Percentiles rank a stretch among this genome's conserved stretches.
phyloP scores from a whole-genome alignment of 2,888 invertebrate genomes.

The Bruchidius siliquastri region DNA sequence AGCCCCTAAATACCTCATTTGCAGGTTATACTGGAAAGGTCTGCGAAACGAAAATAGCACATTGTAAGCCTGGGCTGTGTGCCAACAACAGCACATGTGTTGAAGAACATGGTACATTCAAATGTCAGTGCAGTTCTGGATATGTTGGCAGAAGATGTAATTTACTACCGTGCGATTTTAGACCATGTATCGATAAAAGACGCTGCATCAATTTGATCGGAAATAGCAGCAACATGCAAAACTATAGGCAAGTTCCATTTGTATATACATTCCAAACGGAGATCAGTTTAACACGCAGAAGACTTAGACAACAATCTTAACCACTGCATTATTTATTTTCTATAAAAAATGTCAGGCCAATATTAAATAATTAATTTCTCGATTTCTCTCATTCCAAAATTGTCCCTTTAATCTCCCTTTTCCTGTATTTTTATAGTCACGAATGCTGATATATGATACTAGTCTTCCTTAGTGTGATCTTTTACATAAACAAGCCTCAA shows the following conservation, averaged over 20 bases:
- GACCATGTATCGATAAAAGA: constrained; percentile 50
- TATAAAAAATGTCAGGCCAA: too few relatives aligned
- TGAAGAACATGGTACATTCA: constrained; percentile 44
- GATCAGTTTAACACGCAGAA: too few relatives aligned
- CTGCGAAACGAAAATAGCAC: constrained; percentile 34
- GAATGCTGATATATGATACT: too few relatives aligned
- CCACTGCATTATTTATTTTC: too few relatives aligned
- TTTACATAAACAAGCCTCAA: too few relatives aligned
- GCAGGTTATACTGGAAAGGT: constrained; percentile 39
- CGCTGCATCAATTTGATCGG: constrained; percentile 43
- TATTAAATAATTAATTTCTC: too few relatives aligned
- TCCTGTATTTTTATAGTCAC: too few relatives aligned
- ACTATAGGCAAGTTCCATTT: constrained; percentile 42
- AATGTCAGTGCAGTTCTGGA: constrained; percentile 51
- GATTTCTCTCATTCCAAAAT: too few relatives aligned
- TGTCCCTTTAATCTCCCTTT: too few relatives aligned
- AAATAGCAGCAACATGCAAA: constrained; percentile 43
- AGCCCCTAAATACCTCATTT: constrained; percentile 12
- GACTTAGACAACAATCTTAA: too few relatives aligned
- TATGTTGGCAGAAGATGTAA: constrained; percentile 54
- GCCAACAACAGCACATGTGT: constrained; percentile 46
- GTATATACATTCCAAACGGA: too few relatives aligned
- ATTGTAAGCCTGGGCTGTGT: constrained; percentile 38
- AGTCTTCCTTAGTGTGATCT: too few relatives aligned
- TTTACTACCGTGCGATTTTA: constrained; percentile 54